These are phyloP conservation scores for Aphelenchoides besseyi DNA, from an alignment of 1,140 invertebrate genomes.

Conservation along the genomic window DNA sequence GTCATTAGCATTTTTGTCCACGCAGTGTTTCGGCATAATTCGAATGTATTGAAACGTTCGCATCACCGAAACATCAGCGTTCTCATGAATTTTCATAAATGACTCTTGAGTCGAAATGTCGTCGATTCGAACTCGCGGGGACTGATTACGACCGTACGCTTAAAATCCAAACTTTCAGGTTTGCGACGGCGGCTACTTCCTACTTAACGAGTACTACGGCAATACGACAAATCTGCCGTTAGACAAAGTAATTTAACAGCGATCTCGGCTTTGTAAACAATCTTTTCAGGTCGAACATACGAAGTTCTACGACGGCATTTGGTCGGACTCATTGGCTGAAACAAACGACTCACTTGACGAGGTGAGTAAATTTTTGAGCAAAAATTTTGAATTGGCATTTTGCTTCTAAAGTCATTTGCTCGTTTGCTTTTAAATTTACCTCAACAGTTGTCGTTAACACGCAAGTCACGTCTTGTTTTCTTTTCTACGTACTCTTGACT, in stretches of 20 bases:
- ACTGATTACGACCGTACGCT: no score
- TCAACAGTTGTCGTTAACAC: no score
- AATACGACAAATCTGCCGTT: background rate
- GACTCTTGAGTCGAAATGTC: background rate
- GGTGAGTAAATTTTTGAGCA: no score
- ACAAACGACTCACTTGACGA: background rate
- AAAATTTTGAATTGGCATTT: no score
- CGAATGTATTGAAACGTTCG: background rate
- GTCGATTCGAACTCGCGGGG: no score
- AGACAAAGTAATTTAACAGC: background rate
- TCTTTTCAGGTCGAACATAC: background rate
- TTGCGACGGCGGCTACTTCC: conserved; percentile 8
- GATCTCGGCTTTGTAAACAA: background rate
- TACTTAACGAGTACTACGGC: background rate
- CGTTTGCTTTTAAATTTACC: no score
- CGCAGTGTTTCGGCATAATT: no score
- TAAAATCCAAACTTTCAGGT: background rate
- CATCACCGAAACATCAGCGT: background rate
- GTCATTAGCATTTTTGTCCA: background rate
- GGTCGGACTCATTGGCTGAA: background rate
- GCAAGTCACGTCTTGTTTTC: no score
- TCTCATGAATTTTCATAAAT: conserved; percentile 2
- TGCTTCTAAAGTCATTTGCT: no score
- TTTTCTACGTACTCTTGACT: no score
- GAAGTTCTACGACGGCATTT: conserved; percentile 8